A percentile compares a stretch with the other conserved stretches of the same genome.
Evolutionary conservation across 1,140 invertebrate genomes (phyloP).

Genomic region (Micrasema longulum): DNA sequence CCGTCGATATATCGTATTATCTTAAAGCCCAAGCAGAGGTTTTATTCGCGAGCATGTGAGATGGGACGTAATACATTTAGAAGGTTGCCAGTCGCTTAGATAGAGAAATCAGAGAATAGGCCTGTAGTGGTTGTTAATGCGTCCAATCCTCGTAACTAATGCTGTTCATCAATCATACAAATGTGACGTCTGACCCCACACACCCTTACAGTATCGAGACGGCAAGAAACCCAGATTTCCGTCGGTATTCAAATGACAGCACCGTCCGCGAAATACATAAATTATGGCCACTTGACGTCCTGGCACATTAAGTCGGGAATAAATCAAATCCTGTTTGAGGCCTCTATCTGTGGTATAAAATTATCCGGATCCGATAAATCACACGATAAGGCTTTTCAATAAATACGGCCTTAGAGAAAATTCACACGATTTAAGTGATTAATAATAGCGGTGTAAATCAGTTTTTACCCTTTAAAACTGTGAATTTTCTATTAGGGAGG

Average conservation of each 20-base stretch:
- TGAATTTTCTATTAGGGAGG: too few species aligned
- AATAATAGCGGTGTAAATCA: conserved; percentile 4
- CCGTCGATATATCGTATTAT: too few species aligned
- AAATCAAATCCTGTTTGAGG: conserved; percentile 29
- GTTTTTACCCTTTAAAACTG: too few species aligned
- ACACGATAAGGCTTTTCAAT: conserved; percentile 15
- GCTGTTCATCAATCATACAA: conserved; percentile 46
- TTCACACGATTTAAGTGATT: conserved; percentile 4
- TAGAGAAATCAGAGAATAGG: conserved; percentile 20
- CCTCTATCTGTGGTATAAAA: conserved; percentile 30
- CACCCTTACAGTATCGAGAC: conserved; percentile 17
- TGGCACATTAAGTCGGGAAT: conserved; percentile 30
- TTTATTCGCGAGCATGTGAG: too few species aligned
- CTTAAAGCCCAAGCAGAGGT: too few species aligned
- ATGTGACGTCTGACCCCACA: conserved; percentile 45
- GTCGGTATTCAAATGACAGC: conserved; percentile 36
- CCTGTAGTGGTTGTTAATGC: conserved; percentile 47
- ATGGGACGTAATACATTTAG: too few species aligned
- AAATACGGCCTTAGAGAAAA: conserved; percentile 18
- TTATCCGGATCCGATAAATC: conserved; percentile 9
- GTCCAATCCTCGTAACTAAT: conserved; percentile 49
- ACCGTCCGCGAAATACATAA: conserved; percentile 33
- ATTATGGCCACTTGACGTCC: conserved; percentile 35
- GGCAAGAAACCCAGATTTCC: conserved; percentile 32
- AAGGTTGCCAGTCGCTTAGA: too few species aligned